phyloP scores from a whole-genome alignment of 2,113 vertebrate species.

The Tylochromis polylepis region DNA sequence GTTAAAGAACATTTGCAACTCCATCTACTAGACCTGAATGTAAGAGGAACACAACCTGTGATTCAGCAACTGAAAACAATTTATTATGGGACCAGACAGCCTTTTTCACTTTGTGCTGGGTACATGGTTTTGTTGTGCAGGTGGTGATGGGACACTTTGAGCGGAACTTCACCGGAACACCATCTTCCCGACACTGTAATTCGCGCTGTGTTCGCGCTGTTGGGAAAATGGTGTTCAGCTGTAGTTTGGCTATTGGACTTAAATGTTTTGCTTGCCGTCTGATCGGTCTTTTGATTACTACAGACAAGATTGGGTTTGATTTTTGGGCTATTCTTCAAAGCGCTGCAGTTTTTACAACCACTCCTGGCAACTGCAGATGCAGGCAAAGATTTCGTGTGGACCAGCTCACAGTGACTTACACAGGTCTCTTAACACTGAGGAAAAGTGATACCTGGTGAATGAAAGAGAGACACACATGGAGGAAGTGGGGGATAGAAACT shows the following conservation, averaged over 20 bases:
- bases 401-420: background rate
- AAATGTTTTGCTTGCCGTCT: background rate
- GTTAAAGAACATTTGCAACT: background rate
- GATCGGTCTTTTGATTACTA: slow-evolving; percentile 8
- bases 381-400: background rate
- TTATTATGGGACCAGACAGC: background rate
- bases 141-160: background rate
- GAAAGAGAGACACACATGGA: background rate
- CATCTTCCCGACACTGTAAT: background rate
- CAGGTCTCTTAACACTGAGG: background rate
- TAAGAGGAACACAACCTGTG: background rate
- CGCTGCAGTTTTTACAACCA: background rate
- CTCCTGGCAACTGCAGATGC: background rate
- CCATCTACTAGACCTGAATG: background rate
- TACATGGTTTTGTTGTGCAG: background rate
- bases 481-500: background rate
- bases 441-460: background rate
- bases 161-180: background rate
- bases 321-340: background rate
- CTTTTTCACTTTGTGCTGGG: background rate
- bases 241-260: slow-evolving; percentile 7
- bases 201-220: background rate
- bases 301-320: background rate
- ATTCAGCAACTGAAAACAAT: background rate
- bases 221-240: background rate